Evolutionary conservation across 2,888 invertebrate species (phyloP), one percentile per base, ranked within the genome.

Genomic region (Cyrtodaria siliqua): DNA sequence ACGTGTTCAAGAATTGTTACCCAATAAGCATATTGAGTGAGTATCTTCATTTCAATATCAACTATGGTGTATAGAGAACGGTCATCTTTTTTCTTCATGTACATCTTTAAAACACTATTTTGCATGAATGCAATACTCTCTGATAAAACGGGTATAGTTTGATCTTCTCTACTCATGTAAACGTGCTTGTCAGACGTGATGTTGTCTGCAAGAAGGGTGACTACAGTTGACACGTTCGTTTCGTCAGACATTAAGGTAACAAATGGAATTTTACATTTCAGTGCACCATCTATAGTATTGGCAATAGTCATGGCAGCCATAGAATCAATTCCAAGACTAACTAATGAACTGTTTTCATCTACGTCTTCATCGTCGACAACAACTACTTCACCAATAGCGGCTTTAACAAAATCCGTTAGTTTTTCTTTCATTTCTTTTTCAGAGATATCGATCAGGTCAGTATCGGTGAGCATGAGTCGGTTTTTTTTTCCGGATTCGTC

Each of bases 41-140:
- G 12, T 8, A 8, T 24, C 1, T 26, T 29, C 16, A 62, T 16
- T 52, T 62, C 38, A 23, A 62, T 23, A 20, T 62, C 62, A 18
- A 52, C 27, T 12, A 52, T 38, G 16, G 27, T 24, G 3, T 50
- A 18, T 38, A 12, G 33, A 47, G 49, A 38, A 23, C 23, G 50
- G 24, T 52, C 33, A 38, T 38, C n/a, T 52, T 16, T 50, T 12
- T 50, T 50, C 18, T 20, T 1, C 29, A 24, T 20, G 23, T 29
- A 52, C 12, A 23, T 24, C 1, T 52, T 24, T 4, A 62, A 16
- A 4, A 62, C 16, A 9, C 49, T 49, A n/a, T 20, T 18, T 38
- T 62, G 50, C 62, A 62, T 62, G n/a, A 62, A 62, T 2, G 62
- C 38, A 14, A 62, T 12, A n/a, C 50, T 20, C 14, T 20, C 26